Evolutionary conservation across 2,797 vertebrate genomes (phyloP), one percentile per base, ranked within the genome.

Genomic region (Zalophus californianus): DNA sequence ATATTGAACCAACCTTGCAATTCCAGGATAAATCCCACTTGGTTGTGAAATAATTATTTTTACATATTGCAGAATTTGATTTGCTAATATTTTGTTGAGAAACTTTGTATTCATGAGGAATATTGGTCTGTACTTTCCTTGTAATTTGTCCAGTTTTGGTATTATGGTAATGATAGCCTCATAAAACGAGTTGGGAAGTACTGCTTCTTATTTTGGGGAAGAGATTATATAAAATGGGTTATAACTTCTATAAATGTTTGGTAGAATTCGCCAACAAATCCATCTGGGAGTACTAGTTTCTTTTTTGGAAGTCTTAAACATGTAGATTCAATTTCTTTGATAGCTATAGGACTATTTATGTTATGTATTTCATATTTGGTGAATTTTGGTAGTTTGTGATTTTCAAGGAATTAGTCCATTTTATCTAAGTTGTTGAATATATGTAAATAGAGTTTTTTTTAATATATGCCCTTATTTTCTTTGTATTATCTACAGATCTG

Each of bases 61-160:
- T 80, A 41, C 18, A 64, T 90, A 83, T 82, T 87, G 25, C 15
- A 78, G 70, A 87, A 77, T 68, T 90, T 86, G 79, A 68, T 84
- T 86, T 91, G 54, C 38, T 58, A 89, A 83, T 58, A 79, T 94
- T 94, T 94, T 93, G 23, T 86, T 96, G 41, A 92, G 66, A 21
- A 90, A 68, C 5, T 91, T 92, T 80, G 56, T 11, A 66, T 86
- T 92, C 27, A 62, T 84, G 41, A 87, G 70, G 4, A 86, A 75
- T 68, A 90, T 82, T 62, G 16, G 16, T 89, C 60, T 87, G 14
- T 60, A 27, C 4, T 41, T 94, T 93, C 85, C 62, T 88, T 82
- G 7, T 18, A 85, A 72, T 93, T 84, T 91, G 16, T 70, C n/a
- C 91, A 8, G 35, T 56, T 96, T 89, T 44, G 73, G 38, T 83